Evolutionary conservation across 2,888 invertebrate species (phyloP), one percentile per base, ranked within the genome.

Genomic region (Drosophila aldrichi): DNA sequence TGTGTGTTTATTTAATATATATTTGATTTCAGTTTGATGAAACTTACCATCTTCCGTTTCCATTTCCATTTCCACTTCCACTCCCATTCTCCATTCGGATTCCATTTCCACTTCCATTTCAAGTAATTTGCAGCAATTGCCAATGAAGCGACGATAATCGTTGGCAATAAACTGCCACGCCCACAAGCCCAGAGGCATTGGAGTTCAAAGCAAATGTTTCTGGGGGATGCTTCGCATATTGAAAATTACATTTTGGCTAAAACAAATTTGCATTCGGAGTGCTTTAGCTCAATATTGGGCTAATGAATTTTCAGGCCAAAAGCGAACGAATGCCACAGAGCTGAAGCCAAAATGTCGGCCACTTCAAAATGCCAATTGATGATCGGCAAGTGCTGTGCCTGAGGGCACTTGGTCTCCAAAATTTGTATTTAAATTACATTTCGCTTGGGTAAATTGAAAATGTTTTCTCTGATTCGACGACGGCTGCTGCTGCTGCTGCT

Each of bases 201-300:
- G 40, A 73, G 63, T 69, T 78, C 66, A 79, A 76, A 79, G 73
- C 48, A 29, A n/a, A 16, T 14, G 34, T 16, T 25, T 25, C 32
- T 32, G 7, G 18, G 48, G 49, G 29, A n/a, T 14, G 49, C 49
- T 49, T 56, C 71, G 66, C 68, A 68, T 64, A 78, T 79, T 79
- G 82, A 66, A 77, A 82, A 82, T 88, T 74, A 85, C 79, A 88
- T 82, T 82, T 74, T 65, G 65, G 69, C 69, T 61, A 67, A 74
- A 74, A 67, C 65, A 73, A 88, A 85, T 85, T 88, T 85, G 88
- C 88, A 85, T 85, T 76, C 81, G 72, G 82, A 85, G 77, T 88
- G 83, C 66, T 74, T 67, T 55, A 41, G 58, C 65, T 66, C 66
- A 76, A 79, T 79, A 61, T 77, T 79, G 74, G 70, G 71, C 74